Base-by-base conservation (phyloP, 53 echinoderm and acorn worm species). In the Mesocentrotus franciscanus region DNA sequence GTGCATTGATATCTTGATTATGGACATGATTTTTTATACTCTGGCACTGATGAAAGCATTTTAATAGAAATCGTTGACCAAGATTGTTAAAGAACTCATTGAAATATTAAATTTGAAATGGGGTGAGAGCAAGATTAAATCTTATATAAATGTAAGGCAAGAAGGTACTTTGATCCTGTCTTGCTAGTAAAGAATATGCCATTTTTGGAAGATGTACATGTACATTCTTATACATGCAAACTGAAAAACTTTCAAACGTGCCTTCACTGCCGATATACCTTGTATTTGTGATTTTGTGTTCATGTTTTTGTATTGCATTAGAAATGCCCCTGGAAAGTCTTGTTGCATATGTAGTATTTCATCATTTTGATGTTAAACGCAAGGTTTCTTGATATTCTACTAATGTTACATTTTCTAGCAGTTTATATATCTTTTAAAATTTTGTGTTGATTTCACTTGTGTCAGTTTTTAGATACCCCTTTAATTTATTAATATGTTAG, bases 201-300 rank as follows among this genome's bases (percentile, higher is more conserved):
- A 39, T 39, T 81, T 81, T 81, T 42, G 15, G 81, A 81, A 35
- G 6, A 32, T 78, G 64, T 64, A 64, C 17, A 64, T 62, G 24
- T 34, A 61, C 26, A 8, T 89, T 60, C 22, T 90, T 90, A 59
- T 17, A 90, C 27, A 22, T 90, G 59, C n/a, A 61, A 60, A 61
- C 22, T 60, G 4, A 60, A 13, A 89, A 29, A 30, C 60, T 93
- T 78, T 93, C 93, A 78, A 10, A 27, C 29, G 93, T 93, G 93
- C 93, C 93, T 93, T 93, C 93, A 93, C 93, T 93, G 93, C 93
- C 93, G 18, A 16, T 32, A 26, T 64, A 61, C 26, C 71, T 24
- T 70, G 62, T 92, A 10, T 75, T 75, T 72, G 36, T 91, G 36
- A 57, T 33, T 64, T 66, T 91, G 56, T 56, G 56, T 91, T 68